phyloP scores from a whole-genome alignment of 1,140 invertebrate genomes.

The Trichogramma pretiosum region DNA sequence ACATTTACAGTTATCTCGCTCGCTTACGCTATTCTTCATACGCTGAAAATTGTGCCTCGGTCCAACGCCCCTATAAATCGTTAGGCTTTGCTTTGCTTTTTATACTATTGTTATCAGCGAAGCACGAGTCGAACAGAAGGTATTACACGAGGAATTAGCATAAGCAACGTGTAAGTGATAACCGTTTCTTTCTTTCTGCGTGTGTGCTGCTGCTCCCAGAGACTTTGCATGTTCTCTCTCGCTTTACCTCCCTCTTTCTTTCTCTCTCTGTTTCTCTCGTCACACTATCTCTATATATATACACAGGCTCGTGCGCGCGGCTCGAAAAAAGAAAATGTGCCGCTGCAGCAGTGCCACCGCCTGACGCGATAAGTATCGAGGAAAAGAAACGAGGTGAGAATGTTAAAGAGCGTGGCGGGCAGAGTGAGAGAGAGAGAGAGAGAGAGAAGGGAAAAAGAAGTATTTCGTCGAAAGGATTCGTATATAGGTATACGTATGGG shows the following conservation, averaged over 20 bases:
- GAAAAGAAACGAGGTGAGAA: conserved; percentile 13
- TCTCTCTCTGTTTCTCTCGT: no score
- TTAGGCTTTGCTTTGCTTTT: neutral
- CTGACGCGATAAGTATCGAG: neutral
- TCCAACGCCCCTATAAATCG: no score
- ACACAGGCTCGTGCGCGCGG: neutral
- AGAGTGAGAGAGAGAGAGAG: conserved; percentile 12
- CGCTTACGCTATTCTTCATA: no score
- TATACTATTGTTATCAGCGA: neutral
- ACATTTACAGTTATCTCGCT: no score
- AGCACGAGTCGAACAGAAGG: conserved; percentile 9
- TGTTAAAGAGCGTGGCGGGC: conserved; percentile 18
- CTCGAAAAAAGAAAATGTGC: neutral
- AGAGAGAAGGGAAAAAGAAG: conserved; percentile 11
- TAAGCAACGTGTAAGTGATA: conserved; percentile 15
- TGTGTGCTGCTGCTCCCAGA: no score
- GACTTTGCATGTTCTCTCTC: no score
- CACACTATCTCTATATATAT: conserved; percentile 5
- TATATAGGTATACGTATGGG: no score
- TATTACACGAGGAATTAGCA: conserved; percentile 7
- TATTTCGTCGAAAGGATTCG: no score
- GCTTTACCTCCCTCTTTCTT: no score
- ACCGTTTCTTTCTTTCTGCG: conserved; percentile 9
- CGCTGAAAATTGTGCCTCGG: no score
- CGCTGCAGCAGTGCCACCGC: no score